Evolutionary conservation across 2,888 invertebrate genomes (phyloP), one percentile per base, ranked within the genome.

Genomic region (Cheilosia impressa): DNA sequence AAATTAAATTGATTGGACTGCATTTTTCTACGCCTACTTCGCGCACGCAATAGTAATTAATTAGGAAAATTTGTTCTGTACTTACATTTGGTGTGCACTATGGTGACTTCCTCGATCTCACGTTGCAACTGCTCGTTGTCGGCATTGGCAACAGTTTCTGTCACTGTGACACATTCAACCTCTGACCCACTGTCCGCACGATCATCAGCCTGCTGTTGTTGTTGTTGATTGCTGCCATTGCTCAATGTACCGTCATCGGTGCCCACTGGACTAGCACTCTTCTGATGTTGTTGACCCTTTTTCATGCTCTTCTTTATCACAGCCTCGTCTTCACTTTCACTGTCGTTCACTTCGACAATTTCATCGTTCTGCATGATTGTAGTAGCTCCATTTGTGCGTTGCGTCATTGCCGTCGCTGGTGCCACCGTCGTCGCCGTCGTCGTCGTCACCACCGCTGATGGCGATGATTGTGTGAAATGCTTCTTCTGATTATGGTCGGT

Each of bases 21-120:
- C 22, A n/a, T 52, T 10, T 22, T 52, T 52, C 1, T 13, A 19
- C 7, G 9, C 52, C 13, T 24, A 17, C 2, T 4, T 7, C 50
- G 9, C 19, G 17, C 17, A 19, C 47, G 17, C 13, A 47, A 47
- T 15, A 7, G 31, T 10, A 50, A 22, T 13, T 4, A 52, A 52
- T 4, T 22, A 52, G 10, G 13, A 52, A 22, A 55, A 55, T n/a
- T 27, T 13, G 5, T 34, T 15, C 2, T n/a, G n/a, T 55, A 55
- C 89, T 89, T 87, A 89, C 89, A 89, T 81, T 88, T 89, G 2
- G 89, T 87, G 58, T 88, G 87, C 31, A 89, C 89, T 45, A 87
- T 89, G 6, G 89, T 89, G 10, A 91, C 89, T 71, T 91, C 91
- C 73, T 91, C 91, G 41, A 89, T 89, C 53, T 91, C 90, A 47